These are phyloP conservation scores for Lepidurus arcticus DNA, from an alignment of 1,140 invertebrate genomes.

Conservation along the genomic window DNA sequence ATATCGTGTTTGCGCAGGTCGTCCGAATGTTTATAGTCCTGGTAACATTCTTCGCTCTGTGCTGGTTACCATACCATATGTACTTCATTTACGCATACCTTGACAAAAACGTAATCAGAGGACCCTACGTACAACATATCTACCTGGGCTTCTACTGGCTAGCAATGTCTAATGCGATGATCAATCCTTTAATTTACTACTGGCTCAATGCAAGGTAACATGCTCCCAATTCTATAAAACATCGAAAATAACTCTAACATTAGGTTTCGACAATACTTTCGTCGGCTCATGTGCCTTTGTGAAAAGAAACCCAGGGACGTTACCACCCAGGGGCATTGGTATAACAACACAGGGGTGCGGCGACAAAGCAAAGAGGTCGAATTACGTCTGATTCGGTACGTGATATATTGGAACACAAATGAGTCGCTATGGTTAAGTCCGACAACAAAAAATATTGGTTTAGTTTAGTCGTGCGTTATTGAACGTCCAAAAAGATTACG, in stretches of 20 bases:
- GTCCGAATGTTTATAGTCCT: conserved; percentile 79
- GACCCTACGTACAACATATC: conserved; percentile 69
- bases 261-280: conserved; percentile 23
- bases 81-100: conserved; percentile 81
- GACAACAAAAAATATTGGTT: too few relatives aligned
- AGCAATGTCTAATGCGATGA: conserved; percentile 86
- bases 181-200: conserved; percentile 86
- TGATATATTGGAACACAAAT: neutral
- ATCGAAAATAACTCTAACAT: too few relatives aligned
- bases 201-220: conserved; percentile 76
- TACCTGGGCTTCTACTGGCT: conserved; percentile 77
- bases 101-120: conserved; percentile 61
- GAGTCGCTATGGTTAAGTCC: too few relatives aligned
- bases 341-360: neutral
- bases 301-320: neutral
- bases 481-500: too few relatives aligned
- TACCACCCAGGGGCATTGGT: neutral
- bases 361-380: neutral
- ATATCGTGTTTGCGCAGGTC: conserved; percentile 53
- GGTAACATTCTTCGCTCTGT: conserved; percentile 75
- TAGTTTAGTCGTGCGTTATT: too few relatives aligned
- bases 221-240: neutral
- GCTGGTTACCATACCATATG: conserved; percentile 81
- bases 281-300: conserved; percentile 11
- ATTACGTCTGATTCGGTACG: neutral